These are phyloP conservation scores for Trachelus iudaicus DNA, from an alignment of 2,888 invertebrate species.

Conservation along the genomic window DNA sequence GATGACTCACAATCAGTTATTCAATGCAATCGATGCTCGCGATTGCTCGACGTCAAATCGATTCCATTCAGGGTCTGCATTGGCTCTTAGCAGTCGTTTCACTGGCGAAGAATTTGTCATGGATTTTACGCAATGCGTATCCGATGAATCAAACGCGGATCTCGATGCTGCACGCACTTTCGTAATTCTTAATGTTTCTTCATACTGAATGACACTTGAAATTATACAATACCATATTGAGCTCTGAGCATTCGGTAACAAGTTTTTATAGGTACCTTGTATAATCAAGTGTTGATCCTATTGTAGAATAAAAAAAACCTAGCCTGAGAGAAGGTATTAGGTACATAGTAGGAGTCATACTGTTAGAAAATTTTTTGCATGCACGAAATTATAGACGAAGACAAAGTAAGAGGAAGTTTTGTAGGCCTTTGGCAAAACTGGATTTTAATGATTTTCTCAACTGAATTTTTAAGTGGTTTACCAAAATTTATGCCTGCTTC, in stretches of 20 bases:
- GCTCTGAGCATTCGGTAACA: neutral
- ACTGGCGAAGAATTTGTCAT: slow-evolving; percentile 30
- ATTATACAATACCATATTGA: neutral
- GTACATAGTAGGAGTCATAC: neutral
- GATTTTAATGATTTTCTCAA: neutral
- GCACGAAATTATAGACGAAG: neutral
- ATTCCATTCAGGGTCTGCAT: neutral
- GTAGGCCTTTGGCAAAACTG: neutral
- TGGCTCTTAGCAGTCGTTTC: slow-evolving; percentile 11
- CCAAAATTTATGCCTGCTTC: neutral
- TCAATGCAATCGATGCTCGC: neutral
- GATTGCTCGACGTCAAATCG: neutral
- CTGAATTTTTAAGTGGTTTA: neutral
- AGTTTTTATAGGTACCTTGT: neutral
- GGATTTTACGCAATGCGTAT: slow-evolving; percentile 34
- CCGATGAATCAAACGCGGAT: slow-evolving; percentile 44
- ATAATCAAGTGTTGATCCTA: too few species aligned
- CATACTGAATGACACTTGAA: neutral
- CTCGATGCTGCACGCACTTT: neutral
- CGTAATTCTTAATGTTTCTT: neutral
- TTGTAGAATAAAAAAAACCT: neutral
- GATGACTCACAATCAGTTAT: neutral
- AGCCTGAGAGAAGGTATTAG: neutral
- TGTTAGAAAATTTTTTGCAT: neutral
- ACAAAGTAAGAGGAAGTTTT: neutral